Percentiles rank a stretch among this genome's conserved stretches.
These are phyloP conservation scores for Nemoura dubitans DNA, from an alignment of 2,888 invertebrate genomes.

Conservation along the genomic window DNA sequence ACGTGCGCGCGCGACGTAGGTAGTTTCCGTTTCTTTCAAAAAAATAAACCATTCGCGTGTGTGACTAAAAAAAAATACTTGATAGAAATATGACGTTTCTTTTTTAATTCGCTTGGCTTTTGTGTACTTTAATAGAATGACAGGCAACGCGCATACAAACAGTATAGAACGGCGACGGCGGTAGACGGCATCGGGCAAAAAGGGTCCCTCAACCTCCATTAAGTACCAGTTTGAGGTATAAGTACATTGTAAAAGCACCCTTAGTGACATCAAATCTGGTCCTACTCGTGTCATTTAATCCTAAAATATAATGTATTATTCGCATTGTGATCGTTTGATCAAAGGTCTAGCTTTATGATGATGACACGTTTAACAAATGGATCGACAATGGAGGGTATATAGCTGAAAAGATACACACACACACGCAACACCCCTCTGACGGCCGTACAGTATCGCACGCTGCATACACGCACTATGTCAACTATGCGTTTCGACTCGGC, in stretches of 20 bases:
- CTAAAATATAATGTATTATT: conserved; percentile 33
- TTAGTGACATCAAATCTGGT: conserved; percentile 34
- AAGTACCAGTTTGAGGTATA: conserved; percentile 40
- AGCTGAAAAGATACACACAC: conserved; percentile 22
- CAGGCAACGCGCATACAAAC: conserved; percentile 21
- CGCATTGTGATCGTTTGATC: conserved; percentile 36
- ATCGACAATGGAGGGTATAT: conserved; percentile 27
- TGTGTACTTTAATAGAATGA: background rate
- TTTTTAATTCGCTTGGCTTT: conserved; percentile 3
- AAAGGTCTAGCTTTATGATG: conserved; percentile 36
- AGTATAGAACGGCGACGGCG: background rate
- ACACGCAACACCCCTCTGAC: background rate
- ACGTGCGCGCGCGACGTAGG: background rate
- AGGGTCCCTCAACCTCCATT: conserved; percentile 35
- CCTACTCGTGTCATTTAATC: conserved; percentile 36
- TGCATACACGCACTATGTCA: conserved; percentile 14
- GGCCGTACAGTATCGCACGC: background rate
- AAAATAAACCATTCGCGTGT: conserved; percentile 7
- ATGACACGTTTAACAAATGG: conserved; percentile 35
- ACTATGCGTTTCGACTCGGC: background rate
- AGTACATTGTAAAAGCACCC: conserved; percentile 38
- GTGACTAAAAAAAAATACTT: conserved; percentile 13
- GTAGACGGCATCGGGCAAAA: background rate
- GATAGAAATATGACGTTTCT: conserved; percentile 30
- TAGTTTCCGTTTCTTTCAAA: background rate